Base-by-base conservation (phyloP, 2,888 invertebrate species). In the Microctonus aethiopoides region DNA sequence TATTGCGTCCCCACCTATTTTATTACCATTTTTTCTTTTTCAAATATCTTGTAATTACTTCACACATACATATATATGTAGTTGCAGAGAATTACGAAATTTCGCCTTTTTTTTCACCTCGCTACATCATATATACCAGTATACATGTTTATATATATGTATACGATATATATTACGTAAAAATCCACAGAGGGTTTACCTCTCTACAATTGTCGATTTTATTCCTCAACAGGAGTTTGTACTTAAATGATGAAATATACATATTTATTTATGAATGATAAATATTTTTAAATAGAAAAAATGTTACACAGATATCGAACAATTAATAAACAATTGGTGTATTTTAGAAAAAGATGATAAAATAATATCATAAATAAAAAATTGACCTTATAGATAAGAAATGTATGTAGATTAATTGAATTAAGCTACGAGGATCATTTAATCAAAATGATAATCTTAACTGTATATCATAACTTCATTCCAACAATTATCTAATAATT, bases 41-140 rank as follows among this genome's bases (percentile, higher is more conserved):
- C 24, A 26, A 61, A 24, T 61, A 24, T 39, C 57, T 57, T 16
- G 57, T 57, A 32, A 57, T 57, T 57, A 57, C 34, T 57, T 57
- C 26, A 57, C 57, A 34, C 32, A 52, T 6, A 5, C 29, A 7
- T 29, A 29, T 29, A 46, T 46, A 46, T 46, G 16, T 46, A 46
- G 16, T 16, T 6, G 16, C 46, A 7, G 16, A 7, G 46, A 46
- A 46, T 57, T 26, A 24, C 32, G 62, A 26, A 46, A 63, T 63
- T 62, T 34, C 10, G 24, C 41, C 13, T 36, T 39, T 61, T 61
- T 61, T 51, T 63, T 26, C 20, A 51, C 41, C 41, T 32, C 46
- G 26, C 22, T 39, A 9, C n/a, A n/a, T 22, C 22, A 24, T 61
- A 20, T 60, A 24, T 29, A 56, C 52, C 9, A n/a, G 29, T 29